Evolutionary conservation across 2,113 vertebrate genomes (phyloP), one percentile per base, ranked within the genome.

Genomic region (Galbula dea): DNA sequence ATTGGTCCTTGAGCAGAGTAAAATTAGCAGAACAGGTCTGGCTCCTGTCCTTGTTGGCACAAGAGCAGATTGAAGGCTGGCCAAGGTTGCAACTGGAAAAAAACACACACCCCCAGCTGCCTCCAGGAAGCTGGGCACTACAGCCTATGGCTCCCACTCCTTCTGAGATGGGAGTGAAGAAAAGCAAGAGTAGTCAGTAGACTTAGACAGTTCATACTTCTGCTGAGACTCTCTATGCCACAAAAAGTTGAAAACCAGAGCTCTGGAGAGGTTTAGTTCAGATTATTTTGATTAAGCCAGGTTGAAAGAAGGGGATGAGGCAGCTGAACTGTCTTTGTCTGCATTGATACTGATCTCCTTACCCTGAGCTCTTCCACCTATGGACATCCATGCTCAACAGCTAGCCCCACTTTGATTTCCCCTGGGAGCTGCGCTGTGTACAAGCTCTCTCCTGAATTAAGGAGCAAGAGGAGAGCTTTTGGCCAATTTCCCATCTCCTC

Each of bases 41-140:
- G 62, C 19, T 85, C 54, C 52, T 75, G 62, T 37, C 23, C 20
- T 73, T 79, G 48, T 72, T 88, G 79, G 58, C 22, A 10, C n/a
- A 36, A 6, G 22, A 78, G 48, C 1, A 17, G n/a, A 6, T 30
- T 49, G 48, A 75, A 89, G 62, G 10, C 39, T 71, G 48, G 18
- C 41, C 77, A 93, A 74, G 32, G 46, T 48, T 75, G 34, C 39
- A 67, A 27, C 15, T 23, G 26, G 36, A 4, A 2, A 48, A 39
- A 30, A 23, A 2, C 6, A 3, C 48, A 11, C 15, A 51, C 36
- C 69, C 73, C 65, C 0, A 0, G 21, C 20, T 82, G 62, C 24
- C 52, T 34, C 46, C 0, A 0, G 37, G 49, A 45, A 93, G 66
- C 32, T 75, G 37, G 45, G 37, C 71, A 15, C 57, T 32, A 37